Evolutionary conservation across 2,797 vertebrate species (phyloP).

Genomic region (Acrocephalus scirpaceus): DNA sequence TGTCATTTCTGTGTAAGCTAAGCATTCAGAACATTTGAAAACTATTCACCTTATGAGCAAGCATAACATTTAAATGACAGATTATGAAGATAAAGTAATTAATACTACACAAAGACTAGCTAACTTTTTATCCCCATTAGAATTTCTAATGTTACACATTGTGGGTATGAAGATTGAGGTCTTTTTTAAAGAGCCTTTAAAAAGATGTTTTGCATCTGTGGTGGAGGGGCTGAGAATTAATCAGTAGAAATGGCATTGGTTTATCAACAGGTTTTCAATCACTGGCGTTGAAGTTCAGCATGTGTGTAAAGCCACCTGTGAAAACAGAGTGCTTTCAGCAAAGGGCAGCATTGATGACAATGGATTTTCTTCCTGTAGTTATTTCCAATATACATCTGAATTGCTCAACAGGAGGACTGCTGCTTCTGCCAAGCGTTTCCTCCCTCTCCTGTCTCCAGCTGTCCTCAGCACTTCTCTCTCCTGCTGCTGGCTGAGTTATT

Average conservation of each 20-base stretch:
- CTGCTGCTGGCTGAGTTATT: constrained; percentile 10
- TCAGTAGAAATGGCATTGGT: background rate
- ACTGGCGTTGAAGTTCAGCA: background rate
- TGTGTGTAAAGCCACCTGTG: background rate
- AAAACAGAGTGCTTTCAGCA: background rate
- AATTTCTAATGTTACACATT: background rate
- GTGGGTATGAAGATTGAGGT: background rate
- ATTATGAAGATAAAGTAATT: background rate
- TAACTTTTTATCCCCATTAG: background rate
- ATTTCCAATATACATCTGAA: background rate
- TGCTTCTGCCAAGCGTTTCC: background rate
- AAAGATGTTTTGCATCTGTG: background rate
- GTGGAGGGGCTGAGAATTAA: background rate
- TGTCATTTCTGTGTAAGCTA: background rate
- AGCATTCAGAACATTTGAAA: background rate
- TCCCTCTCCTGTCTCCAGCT: background rate
- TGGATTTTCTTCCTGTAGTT: background rate
- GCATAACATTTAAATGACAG: background rate
- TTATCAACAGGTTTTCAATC: background rate
- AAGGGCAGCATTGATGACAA: background rate
- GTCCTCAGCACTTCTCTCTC: background rate
- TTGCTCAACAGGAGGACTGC: background rate
- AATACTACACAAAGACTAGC: background rate
- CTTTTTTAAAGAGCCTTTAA: background rate
- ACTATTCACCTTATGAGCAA: background rate